Evolutionary conservation across 2,113 vertebrate genomes (phyloP).

Genomic region (Boulengeromyrus knoepffleri): DNA sequence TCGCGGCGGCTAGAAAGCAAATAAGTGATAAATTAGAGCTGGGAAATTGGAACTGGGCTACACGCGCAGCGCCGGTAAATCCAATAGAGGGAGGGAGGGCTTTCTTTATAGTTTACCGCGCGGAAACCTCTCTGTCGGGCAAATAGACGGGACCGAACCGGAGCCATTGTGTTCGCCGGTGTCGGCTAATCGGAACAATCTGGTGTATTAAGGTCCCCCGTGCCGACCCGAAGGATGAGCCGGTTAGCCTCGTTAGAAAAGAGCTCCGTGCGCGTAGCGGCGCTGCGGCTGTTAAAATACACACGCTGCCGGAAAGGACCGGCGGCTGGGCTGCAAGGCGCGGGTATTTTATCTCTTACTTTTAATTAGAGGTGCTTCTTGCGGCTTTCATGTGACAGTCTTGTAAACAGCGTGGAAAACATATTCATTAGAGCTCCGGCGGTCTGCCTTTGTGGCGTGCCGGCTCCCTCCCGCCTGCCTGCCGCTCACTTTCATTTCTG

Average conservation of each 20-base stretch:
- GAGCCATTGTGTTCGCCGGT: background rate
- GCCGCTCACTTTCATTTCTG: conserved; percentile 26
- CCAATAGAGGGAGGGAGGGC: conserved; percentile 41
- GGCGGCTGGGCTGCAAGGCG: background rate
- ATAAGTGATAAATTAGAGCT: conserved; percentile 53
- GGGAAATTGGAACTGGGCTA: conserved; percentile 32
- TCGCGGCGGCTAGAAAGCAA: conserved; percentile 50
- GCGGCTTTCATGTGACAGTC: conserved; percentile 17
- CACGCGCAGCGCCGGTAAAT: conserved; percentile 53
- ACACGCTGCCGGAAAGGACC: background rate
- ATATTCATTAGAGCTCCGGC: conserved; percentile 1
- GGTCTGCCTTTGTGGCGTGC: conserved; percentile 1
- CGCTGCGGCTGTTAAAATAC: background rate
- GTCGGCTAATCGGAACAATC: background rate
- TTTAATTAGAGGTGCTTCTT: conserved; percentile 9
- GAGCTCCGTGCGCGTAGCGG: background rate
- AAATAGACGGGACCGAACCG: background rate
- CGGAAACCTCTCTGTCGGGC: background rate
- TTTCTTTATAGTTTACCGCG: background rate
- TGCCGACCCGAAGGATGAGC: background rate
- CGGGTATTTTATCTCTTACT: conserved; percentile 16
- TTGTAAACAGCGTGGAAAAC: conserved; percentile 12
- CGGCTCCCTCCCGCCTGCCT: conserved; percentile 18
- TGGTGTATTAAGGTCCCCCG: background rate
- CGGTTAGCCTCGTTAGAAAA: background rate